Conservation (phyloP, 53 echinoderm and acorn worm genomes). For the Actinopyga echinites region DNA sequence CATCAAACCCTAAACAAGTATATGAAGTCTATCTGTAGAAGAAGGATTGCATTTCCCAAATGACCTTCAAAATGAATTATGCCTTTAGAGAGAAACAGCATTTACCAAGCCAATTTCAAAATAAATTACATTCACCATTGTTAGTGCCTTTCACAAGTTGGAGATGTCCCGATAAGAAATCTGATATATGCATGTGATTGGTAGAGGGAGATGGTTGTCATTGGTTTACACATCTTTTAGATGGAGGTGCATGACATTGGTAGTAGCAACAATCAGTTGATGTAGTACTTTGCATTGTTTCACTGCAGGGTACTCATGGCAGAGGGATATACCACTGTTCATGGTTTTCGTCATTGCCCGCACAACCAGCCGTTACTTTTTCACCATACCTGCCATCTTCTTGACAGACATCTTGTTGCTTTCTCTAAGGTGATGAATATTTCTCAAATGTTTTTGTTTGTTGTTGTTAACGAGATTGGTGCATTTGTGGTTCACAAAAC, state of each 20-base stretch:
- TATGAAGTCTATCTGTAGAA: no score
- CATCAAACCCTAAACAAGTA: no score
- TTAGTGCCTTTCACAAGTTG: no score
- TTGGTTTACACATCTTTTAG: no score
- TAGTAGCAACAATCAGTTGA: background rate
- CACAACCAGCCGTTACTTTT: slow-evolving; percentile 84
- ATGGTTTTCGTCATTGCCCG: slow-evolving; percentile 83
- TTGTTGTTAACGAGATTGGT: background rate
- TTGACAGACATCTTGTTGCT: slow-evolving; percentile 80
- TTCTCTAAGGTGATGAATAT: slow-evolving; percentile 70
- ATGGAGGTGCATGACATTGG: background rate
- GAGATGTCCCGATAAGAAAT: no score
- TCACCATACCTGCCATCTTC: slow-evolving; percentile 83
- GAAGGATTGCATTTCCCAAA: no score
- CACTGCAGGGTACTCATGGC: slow-evolving; percentile 71
- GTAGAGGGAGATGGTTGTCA: no score
- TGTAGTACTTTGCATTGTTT: background rate
- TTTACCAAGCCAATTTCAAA: no score
- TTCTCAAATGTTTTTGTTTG: background rate
- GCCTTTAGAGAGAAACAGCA: no score
- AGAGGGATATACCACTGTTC: slow-evolving; percentile 79
- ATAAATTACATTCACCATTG: no score
- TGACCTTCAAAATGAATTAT: no score
- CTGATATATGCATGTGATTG: no score
- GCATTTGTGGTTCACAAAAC: background rate